phyloP scores from a whole-genome alignment of 2,888 invertebrate genomes.

The Himalopsyche kuldschensis region DNA sequence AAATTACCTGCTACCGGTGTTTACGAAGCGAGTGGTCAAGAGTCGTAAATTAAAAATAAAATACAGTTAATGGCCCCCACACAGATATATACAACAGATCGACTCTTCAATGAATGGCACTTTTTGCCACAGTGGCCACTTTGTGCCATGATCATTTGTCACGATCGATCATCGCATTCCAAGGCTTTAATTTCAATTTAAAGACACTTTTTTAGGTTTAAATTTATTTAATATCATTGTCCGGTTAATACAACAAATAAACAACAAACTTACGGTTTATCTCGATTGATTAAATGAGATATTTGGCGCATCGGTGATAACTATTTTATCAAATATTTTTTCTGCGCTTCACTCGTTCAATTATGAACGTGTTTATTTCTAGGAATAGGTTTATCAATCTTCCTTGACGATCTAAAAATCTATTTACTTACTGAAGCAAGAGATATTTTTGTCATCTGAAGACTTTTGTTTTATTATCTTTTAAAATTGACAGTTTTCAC shows the following conservation, averaged over 20 bases:
- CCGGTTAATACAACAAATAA: not conserved
- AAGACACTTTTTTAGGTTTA: not conserved
- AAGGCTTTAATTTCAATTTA: not conserved
- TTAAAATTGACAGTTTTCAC: no score
- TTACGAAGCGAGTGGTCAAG: not conserved
- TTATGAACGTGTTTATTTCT: not conserved
- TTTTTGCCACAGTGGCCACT: not conserved
- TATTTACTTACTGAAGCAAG: no score
- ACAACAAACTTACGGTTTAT: not conserved
- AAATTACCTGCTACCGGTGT: not conserved
- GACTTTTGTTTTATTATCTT: no score
- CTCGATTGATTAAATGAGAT: not conserved
- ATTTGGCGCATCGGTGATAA: not conserved
- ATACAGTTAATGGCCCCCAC: not conserved
- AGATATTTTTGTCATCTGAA: no score
- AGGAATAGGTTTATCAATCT: not conserved
- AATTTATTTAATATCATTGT: not conserved
- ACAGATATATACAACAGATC: not conserved
- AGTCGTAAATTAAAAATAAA: not conserved
- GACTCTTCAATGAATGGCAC: not conserved
- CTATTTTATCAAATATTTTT: not conserved
- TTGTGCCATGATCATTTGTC: not conserved
- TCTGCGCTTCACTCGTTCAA: not conserved
- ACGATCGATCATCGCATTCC: not conserved
- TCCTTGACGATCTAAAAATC: no score